A percentile compares a stretch with the other conserved stretches of the same genome.
These are phyloP conservation scores for Aurelia coerulea DNA, from an alignment of 30 jellyfish, hydroid and myxozoan species.

Conservation along the genomic window DNA sequence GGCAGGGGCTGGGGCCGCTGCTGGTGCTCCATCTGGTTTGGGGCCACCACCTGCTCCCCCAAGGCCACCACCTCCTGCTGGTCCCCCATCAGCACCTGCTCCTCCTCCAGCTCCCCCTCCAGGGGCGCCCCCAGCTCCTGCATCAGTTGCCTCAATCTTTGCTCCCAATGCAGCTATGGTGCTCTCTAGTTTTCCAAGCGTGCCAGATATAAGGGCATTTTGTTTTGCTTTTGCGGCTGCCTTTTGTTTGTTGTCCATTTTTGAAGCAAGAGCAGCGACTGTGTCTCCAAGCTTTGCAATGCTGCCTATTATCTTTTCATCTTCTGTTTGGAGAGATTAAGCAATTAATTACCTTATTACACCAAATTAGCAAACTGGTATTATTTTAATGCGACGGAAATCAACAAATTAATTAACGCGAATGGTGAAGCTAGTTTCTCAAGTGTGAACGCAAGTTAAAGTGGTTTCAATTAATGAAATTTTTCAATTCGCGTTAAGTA, in stretches of 20 bases:
- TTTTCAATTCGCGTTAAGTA: no score
- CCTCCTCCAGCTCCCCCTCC: conserved; percentile 64
- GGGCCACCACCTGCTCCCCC: conserved; percentile 40
- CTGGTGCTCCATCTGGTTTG: conserved; percentile 20
- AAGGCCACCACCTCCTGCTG: conserved; percentile 62
- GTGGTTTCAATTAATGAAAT: no score
- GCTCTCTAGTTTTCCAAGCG: conserved; percentile 77
- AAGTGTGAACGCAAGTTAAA: no score
- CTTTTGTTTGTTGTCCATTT: conserved; percentile 83
- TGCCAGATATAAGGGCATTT: conserved; percentile 73
- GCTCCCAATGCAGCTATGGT: conserved; percentile 84
- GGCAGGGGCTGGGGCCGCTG: conserved; percentile 20
- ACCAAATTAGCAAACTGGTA: no score
- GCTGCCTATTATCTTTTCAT: conserved; percentile 58
- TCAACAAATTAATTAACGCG: no score
- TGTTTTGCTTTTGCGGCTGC: conserved; percentile 86
- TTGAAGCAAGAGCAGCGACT: conserved; percentile 79
- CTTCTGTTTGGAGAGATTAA: conserved; percentile 52
- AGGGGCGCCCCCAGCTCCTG: conserved; percentile 32
- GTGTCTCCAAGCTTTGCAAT: conserved; percentile 88
- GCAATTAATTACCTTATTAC: neutral
- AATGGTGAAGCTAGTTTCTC: no score
- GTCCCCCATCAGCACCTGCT: conserved; percentile 46
- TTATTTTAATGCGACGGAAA: no score
- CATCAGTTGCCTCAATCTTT: conserved; percentile 72